Percentiles rank a stretch among this genome's conserved stretches.
Evolutionary conservation across 2,113 vertebrate genomes (phyloP).

Genomic region (Tachysurus fulvidraco): DNA sequence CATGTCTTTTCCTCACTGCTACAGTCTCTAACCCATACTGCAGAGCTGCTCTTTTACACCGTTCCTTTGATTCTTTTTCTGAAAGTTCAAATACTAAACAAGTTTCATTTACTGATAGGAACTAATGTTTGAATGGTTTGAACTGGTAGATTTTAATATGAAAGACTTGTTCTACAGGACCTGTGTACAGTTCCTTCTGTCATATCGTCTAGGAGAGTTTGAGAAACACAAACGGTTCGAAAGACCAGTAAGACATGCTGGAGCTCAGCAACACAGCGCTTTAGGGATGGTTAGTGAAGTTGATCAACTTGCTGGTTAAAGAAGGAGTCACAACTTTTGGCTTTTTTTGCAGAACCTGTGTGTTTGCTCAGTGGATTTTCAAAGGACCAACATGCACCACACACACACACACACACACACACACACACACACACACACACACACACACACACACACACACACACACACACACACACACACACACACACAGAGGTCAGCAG

Average conservation of each 20-base stretch:
- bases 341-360: not conserved
- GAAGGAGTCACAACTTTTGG: not conserved
- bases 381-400: constrained; percentile 12
- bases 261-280: not conserved
- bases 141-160: not conserved
- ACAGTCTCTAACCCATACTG: no score
- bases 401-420: constrained; percentile 24
- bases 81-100: no score
- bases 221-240: not conserved
- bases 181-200: no score
- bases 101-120: not conserved
- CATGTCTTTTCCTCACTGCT: no score
- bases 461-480: constrained; percentile 22
- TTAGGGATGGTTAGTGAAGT: not conserved
- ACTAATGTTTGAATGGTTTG: not conserved
- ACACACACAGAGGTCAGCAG: constrained; percentile 30
- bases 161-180: no score
- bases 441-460: no score
- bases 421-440: constrained; percentile 19
- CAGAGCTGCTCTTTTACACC: no score
- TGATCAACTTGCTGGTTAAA: not conserved
- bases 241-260: not conserved
- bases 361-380: constrained; percentile 39
- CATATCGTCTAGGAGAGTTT: no score
- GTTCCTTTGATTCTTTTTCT: no score